phyloP scores from a whole-genome alignment of 2,113 vertebrate species.

The Bufo gargarizans region DNA sequence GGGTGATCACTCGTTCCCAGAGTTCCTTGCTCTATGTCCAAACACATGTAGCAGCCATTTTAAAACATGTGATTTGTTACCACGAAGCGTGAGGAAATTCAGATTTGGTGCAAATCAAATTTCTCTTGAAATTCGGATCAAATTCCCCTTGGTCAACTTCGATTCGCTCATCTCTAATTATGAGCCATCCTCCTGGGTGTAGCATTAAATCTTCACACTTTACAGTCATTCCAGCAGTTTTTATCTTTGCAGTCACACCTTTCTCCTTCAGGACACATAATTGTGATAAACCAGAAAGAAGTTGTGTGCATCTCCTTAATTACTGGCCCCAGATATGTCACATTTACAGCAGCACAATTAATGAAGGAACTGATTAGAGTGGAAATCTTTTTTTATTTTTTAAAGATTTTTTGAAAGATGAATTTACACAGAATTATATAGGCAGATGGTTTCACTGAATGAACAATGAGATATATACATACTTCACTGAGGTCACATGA shows the following conservation, averaged over 20 bases:
- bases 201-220: slow-evolving; percentile 1
- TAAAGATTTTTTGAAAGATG: neutral
- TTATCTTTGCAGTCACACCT: slow-evolving; percentile 26
- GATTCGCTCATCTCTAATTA: too few species aligned
- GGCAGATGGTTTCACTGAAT: slow-evolving; percentile 1
- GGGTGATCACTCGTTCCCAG: too few species aligned
- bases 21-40: too few species aligned
- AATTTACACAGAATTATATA: slow-evolving; percentile 8
- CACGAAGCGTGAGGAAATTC: too few species aligned
- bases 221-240: neutral
- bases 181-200: neutral
- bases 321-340: slow-evolving; percentile 37
- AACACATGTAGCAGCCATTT: too few species aligned
- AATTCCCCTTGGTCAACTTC: too few species aligned
- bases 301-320: slow-evolving; percentile 41
- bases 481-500: slow-evolving; percentile 2
- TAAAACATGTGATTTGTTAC: too few species aligned
- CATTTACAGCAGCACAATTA: slow-evolving; percentile 8
- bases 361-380: slow-evolving; percentile 9
- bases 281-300: slow-evolving; percentile 35
- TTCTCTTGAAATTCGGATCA: too few species aligned
- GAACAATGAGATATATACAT: neutral
- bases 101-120: too few species aligned
- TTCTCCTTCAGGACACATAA: slow-evolving; percentile 24
- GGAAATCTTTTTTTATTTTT: too few species aligned